phyloP scores from a whole-genome alignment of 92 coral and sea anemone genomes.

The Palythoa caribaeorum region DNA sequence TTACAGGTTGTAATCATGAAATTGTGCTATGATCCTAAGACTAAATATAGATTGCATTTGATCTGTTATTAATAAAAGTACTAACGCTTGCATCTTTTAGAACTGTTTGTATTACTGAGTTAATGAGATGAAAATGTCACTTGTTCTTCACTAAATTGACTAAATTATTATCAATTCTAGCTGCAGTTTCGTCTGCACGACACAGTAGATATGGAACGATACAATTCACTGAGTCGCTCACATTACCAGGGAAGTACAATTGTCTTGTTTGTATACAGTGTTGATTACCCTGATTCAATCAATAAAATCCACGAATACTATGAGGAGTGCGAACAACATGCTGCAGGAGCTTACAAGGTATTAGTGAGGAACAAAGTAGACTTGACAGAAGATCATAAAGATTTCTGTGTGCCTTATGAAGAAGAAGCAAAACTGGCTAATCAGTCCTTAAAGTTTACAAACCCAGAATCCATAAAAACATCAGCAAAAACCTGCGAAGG shows the following conservation, averaged over 20 bases:
- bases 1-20: too few relatives aligned
- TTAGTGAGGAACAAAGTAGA: conserved; percentile 62
- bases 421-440: conserved; percentile 37
- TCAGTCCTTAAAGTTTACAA: neutral
- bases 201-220: conserved; percentile 53
- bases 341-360: conserved; percentile 33
- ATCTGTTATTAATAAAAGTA: too few relatives aligned
- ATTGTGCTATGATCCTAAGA: too few relatives aligned
- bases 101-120: too few relatives aligned
- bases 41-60: too few relatives aligned
- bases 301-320: conserved; percentile 14
- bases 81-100: too few relatives aligned
- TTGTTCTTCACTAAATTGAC: too few relatives aligned
- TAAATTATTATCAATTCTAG: neutral
- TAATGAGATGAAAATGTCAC: too few relatives aligned
- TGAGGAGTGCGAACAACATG: conserved; percentile 3
- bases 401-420: conserved; percentile 22
- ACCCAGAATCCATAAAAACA: conserved; percentile 23
- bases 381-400: conserved; percentile 1
- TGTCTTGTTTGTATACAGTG: conserved; percentile 57
- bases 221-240: conserved; percentile 49
- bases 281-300: conserved; percentile 33
- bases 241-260: conserved; percentile 52
- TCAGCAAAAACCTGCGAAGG: conserved; percentile 49
- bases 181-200: conserved; percentile 57